Conservation (phyloP, 1,140 invertebrate genomes). For the Apolygus lucorum region DNA sequence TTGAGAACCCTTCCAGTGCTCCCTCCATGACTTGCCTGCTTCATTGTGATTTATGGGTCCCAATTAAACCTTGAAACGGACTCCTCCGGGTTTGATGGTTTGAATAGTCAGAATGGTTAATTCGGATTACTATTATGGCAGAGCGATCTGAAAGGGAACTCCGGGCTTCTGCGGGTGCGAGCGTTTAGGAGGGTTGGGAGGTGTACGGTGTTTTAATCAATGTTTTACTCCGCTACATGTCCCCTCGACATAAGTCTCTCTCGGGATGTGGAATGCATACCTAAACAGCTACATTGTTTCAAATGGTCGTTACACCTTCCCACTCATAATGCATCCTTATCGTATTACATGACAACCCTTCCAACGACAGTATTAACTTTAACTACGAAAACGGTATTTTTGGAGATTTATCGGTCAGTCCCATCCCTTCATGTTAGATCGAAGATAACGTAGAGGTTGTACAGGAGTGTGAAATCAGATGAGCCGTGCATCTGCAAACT, state of each 20-base stretch:
- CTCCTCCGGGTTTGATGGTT: conserved; percentile 10
- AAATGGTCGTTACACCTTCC: conserved; percentile 16
- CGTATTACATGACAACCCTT: conserved; percentile 9
- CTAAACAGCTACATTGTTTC: conserved; percentile 13
- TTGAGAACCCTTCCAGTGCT: conserved; percentile 4
- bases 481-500: too few species aligned
- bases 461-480: too few species aligned
- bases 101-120: conserved; percentile 15
- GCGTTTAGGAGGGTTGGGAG: neutral
- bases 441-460: too few species aligned
- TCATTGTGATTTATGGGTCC: conserved; percentile 12
- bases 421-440: too few species aligned
- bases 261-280: conserved; percentile 2
- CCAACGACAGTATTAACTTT: neutral
- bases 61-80: conserved; percentile 10
- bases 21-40: neutral
- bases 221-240: conserved; percentile 1
- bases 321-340: conserved; percentile 7
- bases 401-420: conserved; percentile 13
- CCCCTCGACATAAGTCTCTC: conserved; percentile 11
- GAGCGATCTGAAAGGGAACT: neutral
- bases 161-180: neutral
- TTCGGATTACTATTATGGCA: conserved; percentile 9
- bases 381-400: conserved; percentile 11
- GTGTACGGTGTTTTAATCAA: conserved; percentile 7